A percentile compares a stretch with the other conserved stretches of the same genome.
These are phyloP conservation scores for Hypomecis atomaria DNA, from an alignment of 2,888 invertebrate genomes.

Conservation along the genomic window DNA sequence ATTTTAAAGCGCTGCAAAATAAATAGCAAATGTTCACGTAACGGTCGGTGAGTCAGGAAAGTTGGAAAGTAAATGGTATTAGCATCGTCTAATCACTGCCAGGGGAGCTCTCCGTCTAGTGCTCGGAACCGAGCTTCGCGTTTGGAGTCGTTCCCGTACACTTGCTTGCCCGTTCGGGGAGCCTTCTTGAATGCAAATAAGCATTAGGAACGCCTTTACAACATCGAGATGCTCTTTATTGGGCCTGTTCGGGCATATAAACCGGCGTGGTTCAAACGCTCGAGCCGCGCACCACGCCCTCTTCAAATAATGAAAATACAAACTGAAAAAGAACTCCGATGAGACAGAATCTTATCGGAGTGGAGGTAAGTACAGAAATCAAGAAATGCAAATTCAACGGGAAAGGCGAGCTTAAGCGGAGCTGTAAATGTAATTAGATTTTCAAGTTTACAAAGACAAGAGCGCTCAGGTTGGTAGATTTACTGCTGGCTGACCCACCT, in stretches of 20 bases:
- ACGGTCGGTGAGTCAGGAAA: constrained; percentile 79
- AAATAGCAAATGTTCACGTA: constrained; percentile 75
- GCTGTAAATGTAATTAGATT: constrained; percentile 84
- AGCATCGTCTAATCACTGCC: constrained; percentile 83
- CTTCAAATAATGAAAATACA: constrained; percentile 51
- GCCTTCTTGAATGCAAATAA: constrained; percentile 83
- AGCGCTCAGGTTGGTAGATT: constrained; percentile 82
- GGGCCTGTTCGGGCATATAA: constrained; percentile 73
- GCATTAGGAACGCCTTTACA: constrained; percentile 81
- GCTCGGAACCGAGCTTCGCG: constrained; percentile 61
- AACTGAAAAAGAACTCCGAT: constrained; percentile 55
- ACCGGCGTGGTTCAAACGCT: constrained; percentile 66
- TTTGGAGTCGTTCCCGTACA: constrained; percentile 70
- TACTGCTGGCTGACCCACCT: constrained; percentile 82
- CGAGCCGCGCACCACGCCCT: constrained; percentile 56
- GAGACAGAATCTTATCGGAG: constrained; percentile 66
- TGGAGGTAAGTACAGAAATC: constrained; percentile 66
- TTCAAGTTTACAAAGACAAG: constrained; percentile 83
- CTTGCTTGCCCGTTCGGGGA: constrained; percentile 75
- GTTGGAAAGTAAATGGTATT: constrained; percentile 83
- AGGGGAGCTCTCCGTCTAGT: constrained; percentile 76
- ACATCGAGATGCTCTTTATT: constrained; percentile 79
- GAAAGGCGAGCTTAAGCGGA: constrained; percentile 76
- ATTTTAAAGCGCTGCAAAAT: constrained; percentile 75
- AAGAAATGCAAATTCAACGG: constrained; percentile 78